These are phyloP conservation scores for Lerista edwardsae DNA, from an alignment of 2,797 vertebrate genomes.

Conservation along the genomic window DNA sequence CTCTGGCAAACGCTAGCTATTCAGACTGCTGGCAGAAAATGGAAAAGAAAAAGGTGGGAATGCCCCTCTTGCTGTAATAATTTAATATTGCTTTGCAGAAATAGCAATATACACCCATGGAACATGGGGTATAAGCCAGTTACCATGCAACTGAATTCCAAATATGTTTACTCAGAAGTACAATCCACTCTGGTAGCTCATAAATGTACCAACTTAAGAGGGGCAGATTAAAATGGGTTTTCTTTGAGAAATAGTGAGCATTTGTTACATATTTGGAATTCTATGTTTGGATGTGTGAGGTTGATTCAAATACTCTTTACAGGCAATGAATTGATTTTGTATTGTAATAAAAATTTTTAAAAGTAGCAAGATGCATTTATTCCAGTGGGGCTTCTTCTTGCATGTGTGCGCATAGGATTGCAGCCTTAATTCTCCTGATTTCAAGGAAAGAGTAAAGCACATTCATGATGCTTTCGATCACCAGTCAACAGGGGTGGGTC, in stretches of 20 bases:
- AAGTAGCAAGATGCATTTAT: not conserved
- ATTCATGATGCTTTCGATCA: not conserved
- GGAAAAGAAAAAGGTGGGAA: not conserved
- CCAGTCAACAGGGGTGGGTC: too few species aligned
- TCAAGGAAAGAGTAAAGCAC: too few species aligned
- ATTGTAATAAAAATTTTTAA: too few species aligned
- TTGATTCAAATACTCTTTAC: too few species aligned
- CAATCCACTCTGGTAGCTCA: too few species aligned
- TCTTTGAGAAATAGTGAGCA: too few species aligned
- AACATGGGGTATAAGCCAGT: not conserved
- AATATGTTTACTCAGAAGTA: not conserved
- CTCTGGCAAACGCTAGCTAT: slow-evolving; percentile 8
- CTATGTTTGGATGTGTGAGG: too few species aligned
- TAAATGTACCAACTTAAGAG: too few species aligned
- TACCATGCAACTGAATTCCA: too few species aligned
- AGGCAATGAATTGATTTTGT: too few species aligned
- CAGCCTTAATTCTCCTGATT: not conserved
- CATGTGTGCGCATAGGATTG: not conserved
- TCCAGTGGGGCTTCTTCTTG: not conserved
- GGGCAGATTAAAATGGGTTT: too few species aligned
- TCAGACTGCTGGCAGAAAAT: not conserved
- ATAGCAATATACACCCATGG: not conserved
- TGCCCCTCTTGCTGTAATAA: slow-evolving; percentile 9
- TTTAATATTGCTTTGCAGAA: not conserved
- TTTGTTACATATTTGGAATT: too few species aligned